Percentiles rank a stretch among this genome's conserved stretches.
Evolutionary conservation across 1,140 invertebrate species (phyloP).

Genomic region (Pinna nobilis): DNA sequence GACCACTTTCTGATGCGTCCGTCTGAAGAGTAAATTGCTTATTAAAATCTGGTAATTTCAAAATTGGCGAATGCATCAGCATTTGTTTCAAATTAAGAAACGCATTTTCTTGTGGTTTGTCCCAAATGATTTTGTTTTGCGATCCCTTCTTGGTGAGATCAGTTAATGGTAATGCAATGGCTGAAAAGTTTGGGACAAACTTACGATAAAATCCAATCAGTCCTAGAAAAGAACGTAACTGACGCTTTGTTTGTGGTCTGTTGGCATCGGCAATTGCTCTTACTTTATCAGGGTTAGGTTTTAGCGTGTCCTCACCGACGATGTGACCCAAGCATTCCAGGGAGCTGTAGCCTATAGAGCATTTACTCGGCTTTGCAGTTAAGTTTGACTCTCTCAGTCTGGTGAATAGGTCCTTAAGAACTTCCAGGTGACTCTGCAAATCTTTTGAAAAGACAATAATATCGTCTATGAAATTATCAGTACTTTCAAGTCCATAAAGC

Average conservation of each 20-base stretch:
- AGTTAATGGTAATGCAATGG: slow-evolving; percentile 63
- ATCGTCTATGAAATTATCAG: slow-evolving; percentile 43
- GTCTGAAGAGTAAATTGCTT: slow-evolving; percentile 59
- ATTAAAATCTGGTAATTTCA: slow-evolving; percentile 64
- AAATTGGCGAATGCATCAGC: slow-evolving; percentile 51
- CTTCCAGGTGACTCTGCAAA: slow-evolving; percentile 32
- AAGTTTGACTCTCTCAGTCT: slow-evolving; percentile 27
- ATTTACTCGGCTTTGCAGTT: slow-evolving; percentile 39
- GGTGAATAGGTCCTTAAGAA: not conserved
- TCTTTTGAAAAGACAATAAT: slow-evolving; percentile 23
- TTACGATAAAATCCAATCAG: slow-evolving; percentile 48
- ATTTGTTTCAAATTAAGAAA: slow-evolving; percentile 39
- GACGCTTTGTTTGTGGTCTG: slow-evolving; percentile 32
- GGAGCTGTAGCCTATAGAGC: not conserved
- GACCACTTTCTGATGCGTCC: slow-evolving; percentile 42
- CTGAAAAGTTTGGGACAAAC: slow-evolving; percentile 72
- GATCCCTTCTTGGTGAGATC: slow-evolving; percentile 50
- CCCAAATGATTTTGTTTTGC: slow-evolving; percentile 42
- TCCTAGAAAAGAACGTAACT: slow-evolving; percentile 59
- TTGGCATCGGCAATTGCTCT: slow-evolving; percentile 22
- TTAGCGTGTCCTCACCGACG: slow-evolving; percentile 3
- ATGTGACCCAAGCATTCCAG: slow-evolving; percentile 21
- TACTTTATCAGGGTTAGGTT: slow-evolving; percentile 29
- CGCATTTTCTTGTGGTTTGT: slow-evolving; percentile 39
- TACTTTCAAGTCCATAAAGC: not conserved